Evolutionary conservation across 2,113 vertebrate genomes (phyloP).

Genomic region (Marmota monax): DNA sequence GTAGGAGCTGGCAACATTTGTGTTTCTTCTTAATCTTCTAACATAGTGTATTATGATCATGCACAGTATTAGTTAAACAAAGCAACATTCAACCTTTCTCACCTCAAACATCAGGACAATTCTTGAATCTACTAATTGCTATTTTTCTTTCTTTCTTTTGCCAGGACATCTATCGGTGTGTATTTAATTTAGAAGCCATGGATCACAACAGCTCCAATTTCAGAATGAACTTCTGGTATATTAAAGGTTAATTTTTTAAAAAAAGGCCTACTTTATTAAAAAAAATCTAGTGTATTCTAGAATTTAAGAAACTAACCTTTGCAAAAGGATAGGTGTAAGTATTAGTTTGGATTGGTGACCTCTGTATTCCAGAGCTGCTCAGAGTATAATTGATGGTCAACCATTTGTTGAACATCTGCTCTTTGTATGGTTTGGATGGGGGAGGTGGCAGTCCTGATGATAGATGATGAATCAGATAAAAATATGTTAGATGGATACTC

Average conservation of each 20-base stretch:
- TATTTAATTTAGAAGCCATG: constrained; percentile 34
- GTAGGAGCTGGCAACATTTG: background rate
- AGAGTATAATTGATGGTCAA: background rate
- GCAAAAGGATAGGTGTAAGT: background rate
- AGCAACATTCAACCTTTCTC: constrained; percentile 13
- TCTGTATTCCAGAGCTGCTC: background rate
- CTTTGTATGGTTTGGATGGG: background rate
- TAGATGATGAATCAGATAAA: constrained; percentile 18
- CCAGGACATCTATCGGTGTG: background rate
- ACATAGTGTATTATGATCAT: background rate
- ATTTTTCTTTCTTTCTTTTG: constrained; percentile 35
- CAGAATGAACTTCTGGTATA: background rate
- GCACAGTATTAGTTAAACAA: background rate
- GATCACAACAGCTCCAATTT: background rate
- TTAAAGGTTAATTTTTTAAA: background rate
- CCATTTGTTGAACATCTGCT: background rate
- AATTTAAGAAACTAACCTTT: constrained; percentile 9
- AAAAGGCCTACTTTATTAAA: background rate
- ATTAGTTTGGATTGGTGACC: background rate
- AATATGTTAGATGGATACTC: background rate
- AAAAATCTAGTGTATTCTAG: background rate
- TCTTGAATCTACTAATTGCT: background rate
- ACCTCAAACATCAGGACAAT: background rate
- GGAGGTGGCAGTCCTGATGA: background rate
- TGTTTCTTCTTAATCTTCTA: background rate